Conservation (phyloP, 2,888 invertebrate species). For the Bursaphelenchus okinawaensis region DNA sequence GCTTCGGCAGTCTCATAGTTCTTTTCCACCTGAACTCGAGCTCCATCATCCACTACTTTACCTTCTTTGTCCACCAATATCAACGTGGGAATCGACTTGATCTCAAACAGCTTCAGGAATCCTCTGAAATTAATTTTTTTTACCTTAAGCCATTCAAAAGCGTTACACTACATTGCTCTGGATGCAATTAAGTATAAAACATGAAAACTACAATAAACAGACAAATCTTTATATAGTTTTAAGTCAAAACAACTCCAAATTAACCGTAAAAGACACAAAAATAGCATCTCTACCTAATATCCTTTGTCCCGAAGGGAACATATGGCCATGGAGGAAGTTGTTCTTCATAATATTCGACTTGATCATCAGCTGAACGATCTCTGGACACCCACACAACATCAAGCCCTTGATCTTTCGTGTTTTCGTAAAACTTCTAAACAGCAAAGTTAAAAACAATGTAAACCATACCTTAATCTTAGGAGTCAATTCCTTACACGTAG, state of each 20-base stretch:
- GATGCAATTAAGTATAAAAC: not conserved
- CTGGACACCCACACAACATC: constrained; percentile 48
- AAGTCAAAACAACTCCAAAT: too few relatives aligned
- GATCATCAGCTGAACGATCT: constrained; percentile 42
- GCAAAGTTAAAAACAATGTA: not conserved
- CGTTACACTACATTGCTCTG: too few relatives aligned
- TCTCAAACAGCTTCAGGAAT: constrained; percentile 40
- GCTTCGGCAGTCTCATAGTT: constrained; percentile 1
- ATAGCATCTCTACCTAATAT: constrained; percentile 44
- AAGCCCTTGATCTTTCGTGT: constrained; percentile 30
- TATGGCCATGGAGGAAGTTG: constrained; percentile 46
- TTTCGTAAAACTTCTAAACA: constrained; percentile 41
- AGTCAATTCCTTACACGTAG: constrained; percentile 43
- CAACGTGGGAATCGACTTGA: constrained; percentile 39
- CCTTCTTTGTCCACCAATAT: constrained; percentile 39
- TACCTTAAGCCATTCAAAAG: too few relatives aligned
- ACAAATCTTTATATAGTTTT: too few relatives aligned
- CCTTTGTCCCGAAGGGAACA: constrained; percentile 43
- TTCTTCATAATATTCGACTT: constrained; percentile 46
- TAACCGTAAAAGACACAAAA: too few relatives aligned
- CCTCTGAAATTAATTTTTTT: constrained; percentile 29
- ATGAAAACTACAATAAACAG: constrained; percentile 8
- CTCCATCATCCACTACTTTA: constrained; percentile 39
- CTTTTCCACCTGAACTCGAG: constrained; percentile 38
- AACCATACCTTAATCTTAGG: constrained; percentile 41